Percentiles rank a stretch among this genome's conserved stretches.
Evolutionary conservation across 2,888 invertebrate genomes (phyloP).

Genomic region (Diplazon laetatorius): DNA sequence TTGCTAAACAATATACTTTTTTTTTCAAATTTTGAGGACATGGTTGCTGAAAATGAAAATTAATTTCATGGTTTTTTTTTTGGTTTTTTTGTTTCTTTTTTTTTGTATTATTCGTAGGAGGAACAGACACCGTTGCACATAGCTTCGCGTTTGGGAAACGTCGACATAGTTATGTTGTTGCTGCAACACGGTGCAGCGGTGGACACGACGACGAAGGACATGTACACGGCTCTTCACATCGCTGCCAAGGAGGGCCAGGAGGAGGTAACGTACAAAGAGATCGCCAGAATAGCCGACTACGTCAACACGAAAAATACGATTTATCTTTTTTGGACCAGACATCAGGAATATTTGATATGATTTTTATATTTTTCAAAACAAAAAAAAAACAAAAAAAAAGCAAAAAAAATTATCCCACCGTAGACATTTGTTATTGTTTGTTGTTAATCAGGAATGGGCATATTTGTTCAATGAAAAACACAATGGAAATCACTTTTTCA

Average conservation of each 20-base stretch:
- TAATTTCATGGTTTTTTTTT: too few species aligned
- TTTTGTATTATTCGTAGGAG: constrained; percentile 84
- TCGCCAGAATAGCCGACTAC: constrained; percentile 78
- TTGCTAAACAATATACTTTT: not conserved
- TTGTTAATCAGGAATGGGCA: too few species aligned
- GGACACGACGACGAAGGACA: constrained; percentile 95
- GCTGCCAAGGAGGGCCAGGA: constrained; percentile 96
- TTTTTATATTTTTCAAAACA: too few species aligned
- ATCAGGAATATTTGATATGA: constrained; percentile 80
- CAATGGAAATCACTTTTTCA: too few species aligned
- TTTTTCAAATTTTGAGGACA: too few species aligned
- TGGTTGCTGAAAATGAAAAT: constrained; percentile 11
- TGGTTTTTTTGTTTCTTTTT: too few species aligned
- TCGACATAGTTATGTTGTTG: constrained; percentile 96
- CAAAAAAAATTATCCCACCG: too few species aligned
- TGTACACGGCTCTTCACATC: constrained; percentile 98
- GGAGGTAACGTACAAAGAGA: constrained; percentile 82
- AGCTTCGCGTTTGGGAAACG: constrained; percentile 96
- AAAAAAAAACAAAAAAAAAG: too few species aligned
- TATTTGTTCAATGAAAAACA: too few species aligned
- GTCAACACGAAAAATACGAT: constrained; percentile 78
- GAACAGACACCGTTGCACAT: constrained; percentile 99
- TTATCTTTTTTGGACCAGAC: constrained; percentile 80
- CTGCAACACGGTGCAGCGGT: constrained; percentile 96
- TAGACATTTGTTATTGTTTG: too few species aligned